Evolutionary conservation across 2,113 vertebrate genomes (phyloP).

Genomic region (Colossoma macropomum): DNA sequence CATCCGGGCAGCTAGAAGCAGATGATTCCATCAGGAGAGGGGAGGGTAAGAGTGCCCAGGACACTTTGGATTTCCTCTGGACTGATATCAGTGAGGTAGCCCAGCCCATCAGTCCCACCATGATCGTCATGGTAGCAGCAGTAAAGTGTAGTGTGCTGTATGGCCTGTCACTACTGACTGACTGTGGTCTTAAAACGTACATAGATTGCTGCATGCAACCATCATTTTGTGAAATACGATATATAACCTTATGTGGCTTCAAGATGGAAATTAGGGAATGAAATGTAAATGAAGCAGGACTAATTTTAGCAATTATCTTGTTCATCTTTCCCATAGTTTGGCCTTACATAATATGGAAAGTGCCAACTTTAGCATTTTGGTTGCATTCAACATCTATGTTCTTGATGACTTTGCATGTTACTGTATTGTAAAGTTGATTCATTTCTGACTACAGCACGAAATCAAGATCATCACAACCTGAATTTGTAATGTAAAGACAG

Average conservation of each 20-base stretch:
- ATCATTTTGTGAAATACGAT: neutral
- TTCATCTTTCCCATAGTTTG: neutral
- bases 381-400: slow-evolving; percentile 52
- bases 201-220: slow-evolving; percentile 53
- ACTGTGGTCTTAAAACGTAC: slow-evolving; percentile 4
- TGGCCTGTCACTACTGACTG: slow-evolving; percentile 36
- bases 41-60: slow-evolving; percentile 63
- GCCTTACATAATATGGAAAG: neutral
- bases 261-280: neutral
- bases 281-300: neutral
- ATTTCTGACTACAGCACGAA: neutral
- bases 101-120: slow-evolving; percentile 23
- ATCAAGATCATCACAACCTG: neutral
- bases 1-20: slow-evolving; percentile 63
- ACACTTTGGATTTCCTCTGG: slow-evolving; percentile 54
- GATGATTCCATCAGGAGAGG: slow-evolving; percentile 52
- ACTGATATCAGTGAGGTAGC: slow-evolving; percentile 69
- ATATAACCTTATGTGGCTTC: neutral
- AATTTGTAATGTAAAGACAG: too few relatives aligned
- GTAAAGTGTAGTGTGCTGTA: slow-evolving; percentile 27
- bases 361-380: neutral
- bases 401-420: slow-evolving; percentile 10
- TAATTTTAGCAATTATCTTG: neutral
- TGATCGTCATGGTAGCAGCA: slow-evolving; percentile 22
- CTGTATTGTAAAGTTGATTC: neutral